Evolutionary conservation across 2,113 vertebrate genomes (phyloP).

Genomic region (Dromiciops gliroides): DNA sequence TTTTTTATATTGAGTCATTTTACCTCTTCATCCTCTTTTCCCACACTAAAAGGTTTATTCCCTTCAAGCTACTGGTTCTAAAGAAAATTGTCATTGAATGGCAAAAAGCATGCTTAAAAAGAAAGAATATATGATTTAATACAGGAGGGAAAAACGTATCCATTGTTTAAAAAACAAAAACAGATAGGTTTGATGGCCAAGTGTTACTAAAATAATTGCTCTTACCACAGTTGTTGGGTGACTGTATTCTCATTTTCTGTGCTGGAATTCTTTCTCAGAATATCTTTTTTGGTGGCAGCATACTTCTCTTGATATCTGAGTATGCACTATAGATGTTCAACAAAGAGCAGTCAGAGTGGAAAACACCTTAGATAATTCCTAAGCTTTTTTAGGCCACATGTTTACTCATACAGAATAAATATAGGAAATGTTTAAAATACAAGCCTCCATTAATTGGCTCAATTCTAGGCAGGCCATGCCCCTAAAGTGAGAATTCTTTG

Average conservation of each 20-base stretch:
- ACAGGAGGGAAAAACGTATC: conserved; percentile 1
- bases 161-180: not conserved
- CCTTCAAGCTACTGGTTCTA: conserved; percentile 36
- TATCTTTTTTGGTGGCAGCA: conserved; percentile 31
- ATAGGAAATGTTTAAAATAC: not conserved
- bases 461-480: not conserved
- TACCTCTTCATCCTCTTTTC: conserved; percentile 49
- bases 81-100: conserved; percentile 53
- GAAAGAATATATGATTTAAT: not conserved
- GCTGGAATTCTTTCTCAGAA: conserved; percentile 36
- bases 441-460: not conserved
- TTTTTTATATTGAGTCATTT: conserved; percentile 52
- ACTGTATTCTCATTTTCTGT: conserved; percentile 31
- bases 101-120: not conserved
- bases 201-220: conserved; percentile 14
- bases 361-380: not conserved
- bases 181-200: conserved; percentile 26
- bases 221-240: conserved; percentile 24
- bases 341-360: not conserved
- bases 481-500: not conserved
- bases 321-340: conserved; percentile 7
- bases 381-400: not conserved
- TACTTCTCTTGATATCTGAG: conserved; percentile 3
- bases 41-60: conserved; percentile 27
- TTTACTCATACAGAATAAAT: not conserved